These are phyloP conservation scores for Agonopterix arenella DNA, from an alignment of 2,888 invertebrate genomes.

Conservation along the genomic window DNA sequence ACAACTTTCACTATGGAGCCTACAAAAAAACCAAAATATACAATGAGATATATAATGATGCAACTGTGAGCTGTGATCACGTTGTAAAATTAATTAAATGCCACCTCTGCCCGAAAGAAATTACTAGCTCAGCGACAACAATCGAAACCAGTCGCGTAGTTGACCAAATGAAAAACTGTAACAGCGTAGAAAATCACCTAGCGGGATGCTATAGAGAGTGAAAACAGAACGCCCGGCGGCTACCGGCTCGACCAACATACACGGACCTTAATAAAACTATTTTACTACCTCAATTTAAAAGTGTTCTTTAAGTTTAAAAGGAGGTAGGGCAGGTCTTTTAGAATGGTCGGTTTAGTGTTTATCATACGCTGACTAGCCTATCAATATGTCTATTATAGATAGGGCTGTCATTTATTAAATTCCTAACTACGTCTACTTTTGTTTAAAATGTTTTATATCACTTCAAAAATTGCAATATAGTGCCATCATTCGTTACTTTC, in stretches of 20 bases:
- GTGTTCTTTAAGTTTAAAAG: slow-evolving; percentile 5
- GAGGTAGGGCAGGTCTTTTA: slow-evolving; percentile 17
- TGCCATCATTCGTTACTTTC: too few relatives aligned
- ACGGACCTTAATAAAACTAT: slow-evolving; percentile 24
- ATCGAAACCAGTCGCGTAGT: slow-evolving; percentile 49
- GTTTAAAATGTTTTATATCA: too few relatives aligned
- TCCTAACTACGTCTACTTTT: too few relatives aligned
- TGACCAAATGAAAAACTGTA: slow-evolving; percentile 62
- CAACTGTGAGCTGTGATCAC: background rate
- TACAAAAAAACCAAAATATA: too few relatives aligned
- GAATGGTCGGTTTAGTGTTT: slow-evolving; percentile 30
- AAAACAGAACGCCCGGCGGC: slow-evolving; percentile 43
- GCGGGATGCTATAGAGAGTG: slow-evolving; percentile 66
- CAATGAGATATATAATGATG: too few relatives aligned
- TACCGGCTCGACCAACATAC: slow-evolving; percentile 27
- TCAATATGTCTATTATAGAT: slow-evolving; percentile 47
- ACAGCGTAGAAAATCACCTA: slow-evolving; percentile 56
- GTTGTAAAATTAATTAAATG: background rate
- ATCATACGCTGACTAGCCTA: slow-evolving; percentile 29
- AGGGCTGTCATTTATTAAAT: too few relatives aligned
- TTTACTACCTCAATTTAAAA: slow-evolving; percentile 3
- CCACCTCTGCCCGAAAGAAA: background rate
- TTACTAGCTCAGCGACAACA: slow-evolving; percentile 21
- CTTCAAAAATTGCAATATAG: too few relatives aligned
- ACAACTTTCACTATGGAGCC: too few relatives aligned